Conservation (phyloP, 2,797 vertebrate species). For the Lepus oiostolus region DNA sequence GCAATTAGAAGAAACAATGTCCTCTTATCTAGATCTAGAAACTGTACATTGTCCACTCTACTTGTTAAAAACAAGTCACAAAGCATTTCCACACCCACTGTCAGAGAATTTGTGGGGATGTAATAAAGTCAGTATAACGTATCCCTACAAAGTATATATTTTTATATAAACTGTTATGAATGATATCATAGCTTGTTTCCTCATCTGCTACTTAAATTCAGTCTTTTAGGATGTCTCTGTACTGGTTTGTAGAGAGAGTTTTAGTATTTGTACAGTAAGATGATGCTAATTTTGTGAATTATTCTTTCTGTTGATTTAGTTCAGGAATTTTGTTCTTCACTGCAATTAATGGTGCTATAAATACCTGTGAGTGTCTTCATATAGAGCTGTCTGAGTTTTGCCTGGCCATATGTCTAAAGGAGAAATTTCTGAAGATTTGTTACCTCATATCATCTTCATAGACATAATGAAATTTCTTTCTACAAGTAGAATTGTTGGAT, state of each 20-base stretch:
- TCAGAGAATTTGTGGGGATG: not conserved
- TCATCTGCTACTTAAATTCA: not conserved
- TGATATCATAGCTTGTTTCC: not conserved
- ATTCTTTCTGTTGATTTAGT: not conserved
- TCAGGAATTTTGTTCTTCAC: not conserved
- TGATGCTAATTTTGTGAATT: not conserved
- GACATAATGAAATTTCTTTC: not conserved
- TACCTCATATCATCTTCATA: not conserved
- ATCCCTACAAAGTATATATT: not conserved
- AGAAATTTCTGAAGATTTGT: not conserved
- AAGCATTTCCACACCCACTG: not conserved
- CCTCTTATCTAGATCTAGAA: not conserved
- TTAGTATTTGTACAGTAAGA: not conserved
- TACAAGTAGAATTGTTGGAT: not conserved
- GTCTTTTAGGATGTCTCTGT: not conserved
- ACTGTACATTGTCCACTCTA: not conserved
- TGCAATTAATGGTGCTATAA: not conserved
- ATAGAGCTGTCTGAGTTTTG: not conserved
- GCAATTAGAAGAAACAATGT: not conserved
- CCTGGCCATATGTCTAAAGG: not conserved
- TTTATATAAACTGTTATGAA: not conserved
- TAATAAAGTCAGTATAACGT: not conserved
- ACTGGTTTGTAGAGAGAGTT: not conserved
- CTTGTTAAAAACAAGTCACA: not conserved
- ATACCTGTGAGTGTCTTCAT: not conserved